These are phyloP conservation scores for Natator depressus DNA, from an alignment of 2,113 vertebrate species.

Conservation along the genomic window DNA sequence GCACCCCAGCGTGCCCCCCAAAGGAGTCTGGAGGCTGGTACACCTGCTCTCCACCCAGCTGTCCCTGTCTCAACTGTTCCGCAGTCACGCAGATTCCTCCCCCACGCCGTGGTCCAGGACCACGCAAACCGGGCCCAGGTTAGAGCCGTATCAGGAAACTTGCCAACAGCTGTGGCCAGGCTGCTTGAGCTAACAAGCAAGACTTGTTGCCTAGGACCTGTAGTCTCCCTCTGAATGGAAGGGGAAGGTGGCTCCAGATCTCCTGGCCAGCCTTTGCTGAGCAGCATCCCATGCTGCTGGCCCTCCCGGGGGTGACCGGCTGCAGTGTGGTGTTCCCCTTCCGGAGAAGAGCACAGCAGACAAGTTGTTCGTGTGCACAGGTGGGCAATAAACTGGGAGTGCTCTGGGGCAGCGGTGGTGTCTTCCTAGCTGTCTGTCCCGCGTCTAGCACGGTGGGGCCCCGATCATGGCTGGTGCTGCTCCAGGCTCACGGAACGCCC, in stretches of 20 bases:
- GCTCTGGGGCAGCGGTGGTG: neutral
- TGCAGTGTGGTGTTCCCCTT: neutral
- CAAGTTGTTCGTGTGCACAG: neutral
- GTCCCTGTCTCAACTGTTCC: no score
- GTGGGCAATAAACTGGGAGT: neutral
- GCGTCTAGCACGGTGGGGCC: neutral
- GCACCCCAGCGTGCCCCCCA: neutral
- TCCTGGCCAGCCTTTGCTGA: neutral
- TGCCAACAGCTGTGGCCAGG: neutral
- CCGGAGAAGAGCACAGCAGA: neutral
- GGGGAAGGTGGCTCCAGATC: neutral
- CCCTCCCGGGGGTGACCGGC: neutral
- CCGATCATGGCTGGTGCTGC: neutral
- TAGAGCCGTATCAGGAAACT: neutral
- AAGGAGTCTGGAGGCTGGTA: neutral
- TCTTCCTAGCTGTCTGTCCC: neutral
- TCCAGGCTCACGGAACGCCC: neutral
- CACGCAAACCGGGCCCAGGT: neutral
- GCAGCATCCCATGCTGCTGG: rapidly evolving
- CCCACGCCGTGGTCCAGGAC: no score
- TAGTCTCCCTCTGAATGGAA: neutral
- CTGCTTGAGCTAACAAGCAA: neutral
- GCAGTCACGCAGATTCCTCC: neutral
- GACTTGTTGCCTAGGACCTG: neutral
- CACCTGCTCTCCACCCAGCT: neutral